Conservation (phyloP, 2,888 invertebrate genomes). For the Spialia ferax region DNA sequence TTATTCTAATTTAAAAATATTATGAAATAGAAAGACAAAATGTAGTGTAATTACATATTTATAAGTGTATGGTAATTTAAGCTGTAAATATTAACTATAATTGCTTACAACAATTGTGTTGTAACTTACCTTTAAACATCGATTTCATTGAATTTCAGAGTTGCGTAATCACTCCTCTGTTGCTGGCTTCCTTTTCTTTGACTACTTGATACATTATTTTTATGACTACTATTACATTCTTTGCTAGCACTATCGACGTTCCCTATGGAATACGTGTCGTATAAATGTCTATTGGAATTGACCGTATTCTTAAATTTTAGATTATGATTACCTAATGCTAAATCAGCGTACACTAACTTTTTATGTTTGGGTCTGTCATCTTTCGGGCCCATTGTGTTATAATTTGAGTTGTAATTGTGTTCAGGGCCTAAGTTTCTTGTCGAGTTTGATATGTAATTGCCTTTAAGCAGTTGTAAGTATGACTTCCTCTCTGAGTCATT, state of each 20-base stretch:
- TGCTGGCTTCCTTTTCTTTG: conserved; percentile 66
- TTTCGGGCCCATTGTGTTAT: conserved; percentile 70
- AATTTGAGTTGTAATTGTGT: conserved; percentile 67
- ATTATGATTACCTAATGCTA: conserved; percentile 86
- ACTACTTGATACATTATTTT: conserved; percentile 69
- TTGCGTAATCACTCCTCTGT: conserved; percentile 79
- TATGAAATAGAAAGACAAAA: too few relatives aligned
- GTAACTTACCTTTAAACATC: conserved; percentile 81
- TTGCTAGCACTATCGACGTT: conserved; percentile 72
- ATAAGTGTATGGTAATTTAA: too few relatives aligned
- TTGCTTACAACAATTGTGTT: conserved; percentile 11
- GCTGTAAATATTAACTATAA: background rate
- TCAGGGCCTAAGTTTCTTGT: conserved; percentile 77
- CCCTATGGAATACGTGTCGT: conserved; percentile 82
- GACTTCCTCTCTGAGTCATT: conserved; percentile 78
- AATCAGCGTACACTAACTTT: conserved; percentile 83
- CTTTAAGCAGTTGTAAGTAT: conserved; percentile 77
- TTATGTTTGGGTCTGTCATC: conserved; percentile 81
- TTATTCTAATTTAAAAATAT: too few relatives aligned
- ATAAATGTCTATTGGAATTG: conserved; percentile 85
- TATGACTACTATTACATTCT: conserved; percentile 74
- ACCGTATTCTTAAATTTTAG: conserved; percentile 86
- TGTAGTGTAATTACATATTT: too few relatives aligned
- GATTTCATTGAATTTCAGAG: conserved; percentile 84
- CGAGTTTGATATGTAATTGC: conserved; percentile 83